phyloP scores from a whole-genome alignment of 2,113 vertebrate species.

The Ceyx cyanopectus region DNA sequence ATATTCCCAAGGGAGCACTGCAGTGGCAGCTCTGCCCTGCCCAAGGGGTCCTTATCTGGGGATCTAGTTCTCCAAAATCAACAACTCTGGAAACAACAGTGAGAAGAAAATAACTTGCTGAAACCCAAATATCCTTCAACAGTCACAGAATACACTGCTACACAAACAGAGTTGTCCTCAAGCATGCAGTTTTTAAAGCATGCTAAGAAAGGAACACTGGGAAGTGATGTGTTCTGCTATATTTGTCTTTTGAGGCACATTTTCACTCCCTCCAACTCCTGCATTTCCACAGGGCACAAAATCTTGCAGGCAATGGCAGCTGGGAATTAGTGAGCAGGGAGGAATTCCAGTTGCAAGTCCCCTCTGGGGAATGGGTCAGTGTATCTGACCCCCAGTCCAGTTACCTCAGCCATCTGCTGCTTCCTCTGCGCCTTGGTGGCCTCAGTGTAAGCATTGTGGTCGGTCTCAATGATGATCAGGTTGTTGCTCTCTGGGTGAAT shows the following conservation, averaged over 20 bases:
- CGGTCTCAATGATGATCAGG: slow-evolving; percentile 94
- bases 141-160: not conserved
- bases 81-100: not conserved
- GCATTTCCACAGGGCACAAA: not conserved
- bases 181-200: not conserved
- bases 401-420: slow-evolving; percentile 98
- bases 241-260: not conserved
- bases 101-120: not conserved
- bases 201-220: not conserved
- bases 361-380: accelerated
- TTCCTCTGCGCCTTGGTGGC: slow-evolving; percentile 98
- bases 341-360: not conserved
- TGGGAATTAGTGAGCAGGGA: not conserved
- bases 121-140: not conserved
- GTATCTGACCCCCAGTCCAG: not conserved
- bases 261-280: not conserved
- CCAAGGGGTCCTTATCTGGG: not conserved
- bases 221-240: not conserved
- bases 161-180: not conserved
- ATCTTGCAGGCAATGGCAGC: not conserved
- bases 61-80: not conserved
- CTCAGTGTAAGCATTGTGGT: slow-evolving; percentile 98
- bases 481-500: slow-evolving; percentile 98
- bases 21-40: not conserved
- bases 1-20: not conserved